Percentiles rank a stretch among this genome's conserved stretches.
Conservation (phyloP, 2,797 vertebrate genomes). For the Eutrigla gurnardus region DNA sequence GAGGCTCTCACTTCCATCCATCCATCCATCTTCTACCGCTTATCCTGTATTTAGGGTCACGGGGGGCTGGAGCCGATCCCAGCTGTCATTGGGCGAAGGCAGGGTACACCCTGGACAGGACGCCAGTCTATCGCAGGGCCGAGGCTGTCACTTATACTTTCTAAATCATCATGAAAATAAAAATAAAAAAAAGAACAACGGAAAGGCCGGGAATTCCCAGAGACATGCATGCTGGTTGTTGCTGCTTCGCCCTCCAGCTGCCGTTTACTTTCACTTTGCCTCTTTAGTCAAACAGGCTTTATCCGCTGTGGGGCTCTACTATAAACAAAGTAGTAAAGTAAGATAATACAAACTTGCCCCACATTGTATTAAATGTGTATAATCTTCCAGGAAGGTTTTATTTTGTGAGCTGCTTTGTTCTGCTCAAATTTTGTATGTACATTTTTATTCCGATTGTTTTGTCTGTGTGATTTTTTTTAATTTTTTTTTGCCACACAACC, state of each 20-base stretch:
- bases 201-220: slow-evolving; percentile 13
- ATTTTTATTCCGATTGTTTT: too few relatives aligned
- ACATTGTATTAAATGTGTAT: not conserved
- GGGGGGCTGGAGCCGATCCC: too few relatives aligned
- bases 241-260: not conserved
- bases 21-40: too few relatives aligned
- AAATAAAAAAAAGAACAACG: not conserved
- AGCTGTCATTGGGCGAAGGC: too few relatives aligned
- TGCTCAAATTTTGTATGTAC: slow-evolving; percentile 6
- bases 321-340: not conserved
- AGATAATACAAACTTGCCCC: not conserved
- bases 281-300: not conserved
- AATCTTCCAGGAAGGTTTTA: not conserved
- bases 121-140: too few relatives aligned
- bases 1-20: accelerated
- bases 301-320: not conserved
- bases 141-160: not conserved
- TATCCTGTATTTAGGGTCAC: too few relatives aligned
- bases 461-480: too few relatives aligned
- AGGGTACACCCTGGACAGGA: too few relatives aligned
- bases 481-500: too few relatives aligned
- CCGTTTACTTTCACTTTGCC: slow-evolving; percentile 45
- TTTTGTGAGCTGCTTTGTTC: not conserved
- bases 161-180: not conserved
- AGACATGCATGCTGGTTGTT: not conserved